Evolutionary conservation across 2,113 vertebrate species (phyloP), one percentile per base, ranked within the genome.

Genomic region (Pseudonaja textilis): DNA sequence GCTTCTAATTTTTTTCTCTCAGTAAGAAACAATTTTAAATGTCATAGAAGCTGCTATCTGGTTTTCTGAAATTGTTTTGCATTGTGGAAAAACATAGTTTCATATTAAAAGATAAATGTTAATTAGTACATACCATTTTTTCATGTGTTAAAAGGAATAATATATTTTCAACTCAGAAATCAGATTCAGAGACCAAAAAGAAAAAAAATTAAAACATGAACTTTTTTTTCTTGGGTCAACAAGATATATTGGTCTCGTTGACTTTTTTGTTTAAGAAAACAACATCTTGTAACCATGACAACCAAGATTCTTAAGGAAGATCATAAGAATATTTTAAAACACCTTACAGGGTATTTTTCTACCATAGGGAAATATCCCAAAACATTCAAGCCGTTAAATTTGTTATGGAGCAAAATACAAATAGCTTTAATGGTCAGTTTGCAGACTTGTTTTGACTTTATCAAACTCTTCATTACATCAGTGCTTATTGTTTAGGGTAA

Each of bases 351-450:
- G 50, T 34, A 59, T 87, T n/a, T 12, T 0, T 64, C 52, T 81
- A 1, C 88, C 93, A 50, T 23, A 74, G 88, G 55, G 50, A 93
- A 90, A 89, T 89, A 11, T 2, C 92, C 42, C 88, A 93, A 94
- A 85, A 0, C 85, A 54, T 74, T 55, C 25, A 91, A 26, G 11
- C 26, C 14, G 61, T n/a, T 64, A 64, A 11, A n/a, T 64, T 64
- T 64, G 61, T n/a, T 74, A 90, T 59, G 74, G 3, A 88, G 74
- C 9, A 47, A 90, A 45, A 87, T 26, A 86, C 2, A 20, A 90
- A 57, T 50, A 56, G 45, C 54, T 64, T 91, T n/a, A 23, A 8
- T 26, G 39, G 23, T 56, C 29, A 3, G 93, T 90, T 26, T 89
- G 22, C 90, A 92, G 4, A 20, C 81, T 55, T 86, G 87, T 20